Evolutionary conservation across 2,113 vertebrate species (phyloP).

Genomic region (Hippocampus mohnikei): DNA sequence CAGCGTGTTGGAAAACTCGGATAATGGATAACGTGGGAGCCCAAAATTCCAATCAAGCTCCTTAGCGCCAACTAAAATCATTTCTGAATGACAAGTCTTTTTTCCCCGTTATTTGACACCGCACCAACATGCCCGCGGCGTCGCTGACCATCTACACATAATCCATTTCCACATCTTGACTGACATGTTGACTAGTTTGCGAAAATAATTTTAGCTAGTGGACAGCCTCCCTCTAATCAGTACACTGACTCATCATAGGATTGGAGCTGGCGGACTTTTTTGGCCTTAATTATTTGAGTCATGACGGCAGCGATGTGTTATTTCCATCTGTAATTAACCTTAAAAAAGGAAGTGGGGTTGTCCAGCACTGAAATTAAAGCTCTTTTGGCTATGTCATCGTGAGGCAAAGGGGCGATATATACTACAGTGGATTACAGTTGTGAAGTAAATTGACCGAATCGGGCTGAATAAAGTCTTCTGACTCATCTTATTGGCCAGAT

Average conservation of each 20-base stretch:
- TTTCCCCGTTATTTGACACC: conserved; percentile 63
- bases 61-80: conserved; percentile 67
- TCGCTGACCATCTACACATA: conserved; percentile 52
- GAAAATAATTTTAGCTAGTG: conserved; percentile 25
- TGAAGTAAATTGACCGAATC: background rate
- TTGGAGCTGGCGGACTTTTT: background rate
- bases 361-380: conserved; percentile 64
- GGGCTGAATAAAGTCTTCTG: background rate
- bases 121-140: conserved; percentile 47
- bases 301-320: conserved; percentile 62
- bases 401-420: background rate
- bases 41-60: conserved; percentile 59
- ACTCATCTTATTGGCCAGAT: background rate
- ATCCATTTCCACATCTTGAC: conserved; percentile 56
- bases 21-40: conserved; percentile 62
- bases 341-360: conserved; percentile 60
- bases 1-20: conserved; percentile 68
- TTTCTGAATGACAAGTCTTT: conserved; percentile 61
- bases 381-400: conserved; percentile 50
- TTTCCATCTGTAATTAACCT: conserved; percentile 72
- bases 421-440: background rate
- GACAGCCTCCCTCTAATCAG: conserved; percentile 21
- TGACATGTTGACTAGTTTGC: conserved; percentile 58
- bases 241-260: conserved; percentile 32
- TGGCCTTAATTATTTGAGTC: conserved; percentile 48